Conservation (phyloP, 2,888 invertebrate species). For the Agonum fuliginosum region DNA sequence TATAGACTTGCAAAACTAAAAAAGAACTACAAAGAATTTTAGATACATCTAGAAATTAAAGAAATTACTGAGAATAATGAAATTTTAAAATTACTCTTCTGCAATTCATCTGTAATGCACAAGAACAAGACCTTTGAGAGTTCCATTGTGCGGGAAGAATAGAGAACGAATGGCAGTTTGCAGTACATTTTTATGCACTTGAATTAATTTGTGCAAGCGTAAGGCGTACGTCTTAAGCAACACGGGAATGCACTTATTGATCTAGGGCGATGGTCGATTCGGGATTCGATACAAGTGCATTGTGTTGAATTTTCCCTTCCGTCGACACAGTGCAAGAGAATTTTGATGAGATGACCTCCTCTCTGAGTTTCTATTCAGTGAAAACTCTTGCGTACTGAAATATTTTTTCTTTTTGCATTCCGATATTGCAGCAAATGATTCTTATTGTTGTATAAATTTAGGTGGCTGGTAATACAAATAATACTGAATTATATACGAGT, state of each 20-base stretch:
- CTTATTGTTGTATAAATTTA: neutral
- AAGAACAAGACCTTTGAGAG: too few relatives aligned
- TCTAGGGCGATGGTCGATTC: conserved; percentile 33
- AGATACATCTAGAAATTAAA: too few relatives aligned
- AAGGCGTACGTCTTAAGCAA: conserved; percentile 27
- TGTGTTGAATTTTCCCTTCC: conserved; percentile 5
- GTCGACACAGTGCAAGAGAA: conserved; percentile 5
- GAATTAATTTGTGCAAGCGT: conserved; percentile 11
- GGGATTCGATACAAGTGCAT: neutral
- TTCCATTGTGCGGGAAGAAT: too few relatives aligned
- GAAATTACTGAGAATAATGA: too few relatives aligned
- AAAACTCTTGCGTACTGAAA: neutral
- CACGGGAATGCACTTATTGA: conserved; percentile 46
- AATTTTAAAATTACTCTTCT: too few relatives aligned
- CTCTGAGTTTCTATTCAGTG: neutral
- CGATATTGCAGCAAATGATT: neutral
- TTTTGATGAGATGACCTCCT: conserved; percentile 23
- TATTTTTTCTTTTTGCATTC: too few relatives aligned
- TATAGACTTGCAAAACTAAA: too few relatives aligned
- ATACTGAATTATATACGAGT: too few relatives aligned
- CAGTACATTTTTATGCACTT: conserved; percentile 20
- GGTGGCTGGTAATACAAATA: too few relatives aligned
- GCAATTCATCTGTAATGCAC: too few relatives aligned
- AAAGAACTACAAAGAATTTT: too few relatives aligned
- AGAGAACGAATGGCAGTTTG: neutral